These are phyloP conservation scores for Drosophila mettleri DNA, from an alignment of 2,888 invertebrate species.

Conservation along the genomic window DNA sequence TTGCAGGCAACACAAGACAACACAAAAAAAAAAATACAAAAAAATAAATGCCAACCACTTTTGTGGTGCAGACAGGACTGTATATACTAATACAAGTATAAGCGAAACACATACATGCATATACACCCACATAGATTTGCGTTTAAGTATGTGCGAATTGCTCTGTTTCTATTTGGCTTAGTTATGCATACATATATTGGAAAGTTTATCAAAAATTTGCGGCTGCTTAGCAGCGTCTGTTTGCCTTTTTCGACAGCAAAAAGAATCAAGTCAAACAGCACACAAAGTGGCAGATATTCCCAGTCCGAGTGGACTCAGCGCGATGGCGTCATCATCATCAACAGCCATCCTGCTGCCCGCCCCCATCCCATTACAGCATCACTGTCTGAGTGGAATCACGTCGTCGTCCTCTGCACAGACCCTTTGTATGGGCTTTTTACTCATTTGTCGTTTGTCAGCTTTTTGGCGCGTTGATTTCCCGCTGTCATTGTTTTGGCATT, in stretches of 20 bases:
- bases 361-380: conserved; percentile 4
- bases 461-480: conserved; percentile 72
- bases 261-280: conserved; percentile 24
- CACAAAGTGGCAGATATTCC: conserved; percentile 8
- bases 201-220: conserved; percentile 33
- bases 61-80: conserved; percentile 42
- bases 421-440: conserved; percentile 52
- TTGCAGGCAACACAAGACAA: conserved; percentile 33
- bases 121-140: conserved; percentile 10
- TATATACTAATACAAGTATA: conserved; percentile 13
- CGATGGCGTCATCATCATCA: conserved; percentile 44
- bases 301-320: conserved; percentile 23
- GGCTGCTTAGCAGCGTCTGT: conserved; percentile 34
- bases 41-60: conserved; percentile 43
- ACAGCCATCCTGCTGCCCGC: conserved; percentile 8
- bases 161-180: conserved; percentile 33
- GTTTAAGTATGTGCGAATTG: conserved; percentile 17
- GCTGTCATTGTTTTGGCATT: conserved; percentile 67
- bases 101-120: conserved; percentile 2
- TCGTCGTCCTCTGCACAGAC: conserved; percentile 10
- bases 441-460: conserved; percentile 74
- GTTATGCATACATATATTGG: conserved; percentile 56
- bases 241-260: not conserved
- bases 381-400: conserved; percentile 23
- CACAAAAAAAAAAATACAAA: too few relatives aligned